Base-by-base conservation (phyloP, 2,888 invertebrate genomes). In the Orthonychiurus folsomi region DNA sequence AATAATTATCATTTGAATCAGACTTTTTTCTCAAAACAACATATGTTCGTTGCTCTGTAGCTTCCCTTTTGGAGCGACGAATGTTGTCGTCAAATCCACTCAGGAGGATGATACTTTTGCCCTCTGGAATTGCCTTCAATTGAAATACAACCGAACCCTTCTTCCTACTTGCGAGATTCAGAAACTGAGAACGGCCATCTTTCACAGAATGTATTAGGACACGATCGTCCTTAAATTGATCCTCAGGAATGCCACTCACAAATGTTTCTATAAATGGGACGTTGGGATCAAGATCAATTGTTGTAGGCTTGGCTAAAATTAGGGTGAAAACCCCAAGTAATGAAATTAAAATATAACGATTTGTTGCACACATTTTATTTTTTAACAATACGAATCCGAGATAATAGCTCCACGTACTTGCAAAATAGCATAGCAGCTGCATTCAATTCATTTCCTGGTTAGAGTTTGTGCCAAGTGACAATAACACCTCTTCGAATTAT, bases 31-130 rank as follows among this genome's bases (percentile, higher is more conserved):
- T 56, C 27, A 56, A 28, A 18, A 21, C 27, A 3, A 56, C 56
- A 28, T 20, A 56, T 15, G 27, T 27, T 18, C 56, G 26, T 27
- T 56, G 56, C 20, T 56, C 56, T 3, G 56, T 56, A 15, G 3
- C 5, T 3, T 25, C 9, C 5, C 27, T 26, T 5, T 27, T 20
- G 2, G 56, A 28, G 15, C 56, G 27, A 3, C 56, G 3, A 12
- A 56, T 56, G 9, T 56, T 20, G 20, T 56, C 56, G 20, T 56
- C 56, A 21, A 28, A 56, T 26, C 56, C 56, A 9, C 27, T 26
- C 3, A 56, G 12, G 28, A 56, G 20, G 2, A 56, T 27, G 2
- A 56, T 20, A 9, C 28, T 27, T 21, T 56, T 56, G 5, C 18
- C n/a, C 2, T 56, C 37, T 37, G 37, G 37, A 9, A 37, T 37